phyloP scores from a whole-genome alignment of 2,888 invertebrate species.

The Synanthedon tipuliformis region DNA sequence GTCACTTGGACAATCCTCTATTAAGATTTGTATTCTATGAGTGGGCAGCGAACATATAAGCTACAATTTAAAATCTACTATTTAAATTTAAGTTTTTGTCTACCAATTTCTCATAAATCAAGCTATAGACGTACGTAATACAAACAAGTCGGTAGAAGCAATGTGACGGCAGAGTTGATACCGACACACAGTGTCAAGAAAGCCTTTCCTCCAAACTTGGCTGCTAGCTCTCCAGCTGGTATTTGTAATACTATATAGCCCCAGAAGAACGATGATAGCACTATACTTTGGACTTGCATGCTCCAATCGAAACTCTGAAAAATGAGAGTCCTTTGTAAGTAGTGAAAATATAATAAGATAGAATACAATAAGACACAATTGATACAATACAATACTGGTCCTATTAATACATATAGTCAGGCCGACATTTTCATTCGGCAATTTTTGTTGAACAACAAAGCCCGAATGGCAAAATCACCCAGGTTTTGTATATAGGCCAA shows the following conservation, averaged over 20 bases:
- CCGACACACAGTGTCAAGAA: constrained; percentile 51
- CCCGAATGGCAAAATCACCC: too few relatives aligned
- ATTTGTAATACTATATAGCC: constrained; percentile 78
- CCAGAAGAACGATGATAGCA: constrained; percentile 71
- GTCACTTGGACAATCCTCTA: too few relatives aligned
- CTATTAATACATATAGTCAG: too few relatives aligned
- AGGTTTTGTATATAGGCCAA: too few relatives aligned
- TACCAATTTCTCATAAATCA: background rate
- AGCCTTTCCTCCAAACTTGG: constrained; percentile 76
- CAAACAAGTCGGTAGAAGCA: constrained; percentile 35
- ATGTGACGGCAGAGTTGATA: constrained; percentile 45
- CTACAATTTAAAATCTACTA: too few relatives aligned
- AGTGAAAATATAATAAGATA: too few relatives aligned
- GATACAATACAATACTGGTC: background rate
- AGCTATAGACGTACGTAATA: constrained; percentile 29
- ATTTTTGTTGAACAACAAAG: too few relatives aligned
- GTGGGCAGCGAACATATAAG: too few relatives aligned
- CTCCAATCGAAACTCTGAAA: constrained; percentile 65
- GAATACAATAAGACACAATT: background rate
- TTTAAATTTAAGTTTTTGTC: too few relatives aligned
- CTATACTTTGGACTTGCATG: constrained; percentile 50
- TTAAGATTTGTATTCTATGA: too few relatives aligned
- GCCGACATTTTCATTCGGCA: too few relatives aligned
- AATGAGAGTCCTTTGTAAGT: background rate
- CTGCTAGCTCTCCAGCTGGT: constrained; percentile 76